Evolutionary conservation across 2,797 vertebrate genomes (phyloP), one percentile per base, ranked within the genome.

Genomic region (Chlorospingus semifuscus): DNA sequence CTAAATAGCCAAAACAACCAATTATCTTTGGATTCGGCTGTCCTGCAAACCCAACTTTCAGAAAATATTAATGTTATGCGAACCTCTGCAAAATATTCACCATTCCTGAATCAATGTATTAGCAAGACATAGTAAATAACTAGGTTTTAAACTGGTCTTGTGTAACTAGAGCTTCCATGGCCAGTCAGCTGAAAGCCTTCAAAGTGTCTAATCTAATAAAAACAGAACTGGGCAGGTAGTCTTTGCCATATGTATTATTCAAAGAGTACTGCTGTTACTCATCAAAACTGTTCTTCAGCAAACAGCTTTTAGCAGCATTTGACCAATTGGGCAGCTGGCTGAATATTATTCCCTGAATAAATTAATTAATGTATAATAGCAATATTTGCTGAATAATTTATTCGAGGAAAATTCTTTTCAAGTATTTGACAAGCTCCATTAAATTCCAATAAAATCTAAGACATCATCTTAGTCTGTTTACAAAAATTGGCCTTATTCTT

Each of bases 371-470:
- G 46, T 55, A 82, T 65, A 94, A 90, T 65, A 52, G 39, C 50
- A 87, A 71, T 81, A 91, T 93, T 93, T 55, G 10, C 64, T 96
- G 83, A 94, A 93, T 80, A 95, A 94, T 95, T 94, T 91, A 92
- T 82, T 64, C 74, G 53, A 77, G n/a, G 49, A 95, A 80, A 64
- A 79, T 77, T 87, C 60, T 94, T 91, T 76, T 71, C 49, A 83
- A 94, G 68, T 70, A 75, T 94, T 89, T 96, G 81, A 92, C 46
- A 75, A 87, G 53, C 41, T 87, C 77, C 53, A 75, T 90, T 90
- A 93, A 74, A 89, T 85, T 89, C 49, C 71, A 89, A 32, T 89
- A 85, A 87, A 95, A 91, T 83, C 50, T 76, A 91, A 85, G 68
- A 71, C 15, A 68, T 36, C 36, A 36, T 36, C 36, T 36, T 36